Conservation (phyloP, 2,113 vertebrate genomes). For the Atherinomorus stipes region DNA sequence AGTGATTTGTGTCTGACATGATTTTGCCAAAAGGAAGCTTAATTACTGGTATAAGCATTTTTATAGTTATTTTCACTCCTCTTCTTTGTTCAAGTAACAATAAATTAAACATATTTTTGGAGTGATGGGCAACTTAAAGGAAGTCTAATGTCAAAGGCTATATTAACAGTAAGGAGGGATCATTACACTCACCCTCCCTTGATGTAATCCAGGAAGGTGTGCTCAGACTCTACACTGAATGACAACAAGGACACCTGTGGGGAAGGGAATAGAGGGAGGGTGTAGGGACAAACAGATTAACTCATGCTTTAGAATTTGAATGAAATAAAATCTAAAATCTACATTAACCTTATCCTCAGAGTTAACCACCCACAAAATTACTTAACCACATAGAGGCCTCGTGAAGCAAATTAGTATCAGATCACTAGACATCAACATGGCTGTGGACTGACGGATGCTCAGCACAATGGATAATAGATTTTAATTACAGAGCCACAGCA, state of each 20-base stretch:
- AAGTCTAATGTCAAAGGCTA: background rate
- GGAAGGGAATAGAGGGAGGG: constrained; percentile 58
- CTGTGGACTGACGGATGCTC: constrained; percentile 46
- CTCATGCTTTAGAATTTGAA: constrained; percentile 37
- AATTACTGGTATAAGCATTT: background rate
- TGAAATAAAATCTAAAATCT: constrained; percentile 38
- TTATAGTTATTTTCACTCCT: background rate
- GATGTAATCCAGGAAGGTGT: constrained; percentile 97
- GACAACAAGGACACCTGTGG: constrained; percentile 92
- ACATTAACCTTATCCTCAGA: constrained; percentile 55
- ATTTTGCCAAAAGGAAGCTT: background rate
- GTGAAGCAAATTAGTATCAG: constrained; percentile 54
- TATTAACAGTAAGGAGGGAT: background rate
- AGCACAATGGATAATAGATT: constrained; percentile 68
- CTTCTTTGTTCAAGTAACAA: background rate
- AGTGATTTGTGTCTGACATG: constrained; percentile 2
- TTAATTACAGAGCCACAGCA: constrained; percentile 65
- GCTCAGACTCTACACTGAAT: constrained; percentile 91
- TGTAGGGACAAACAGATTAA: constrained; percentile 42
- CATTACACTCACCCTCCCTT: constrained; percentile 90
- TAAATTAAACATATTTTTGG: background rate
- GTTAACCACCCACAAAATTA: constrained; percentile 55
- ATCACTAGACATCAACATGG: constrained; percentile 39
- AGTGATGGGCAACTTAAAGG: background rate
- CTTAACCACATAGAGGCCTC: constrained; percentile 30